Percentiles rank a stretch among this genome's conserved stretches.
Conservation (phyloP, 2,797 vertebrate genomes). For the Otus scops region DNA sequence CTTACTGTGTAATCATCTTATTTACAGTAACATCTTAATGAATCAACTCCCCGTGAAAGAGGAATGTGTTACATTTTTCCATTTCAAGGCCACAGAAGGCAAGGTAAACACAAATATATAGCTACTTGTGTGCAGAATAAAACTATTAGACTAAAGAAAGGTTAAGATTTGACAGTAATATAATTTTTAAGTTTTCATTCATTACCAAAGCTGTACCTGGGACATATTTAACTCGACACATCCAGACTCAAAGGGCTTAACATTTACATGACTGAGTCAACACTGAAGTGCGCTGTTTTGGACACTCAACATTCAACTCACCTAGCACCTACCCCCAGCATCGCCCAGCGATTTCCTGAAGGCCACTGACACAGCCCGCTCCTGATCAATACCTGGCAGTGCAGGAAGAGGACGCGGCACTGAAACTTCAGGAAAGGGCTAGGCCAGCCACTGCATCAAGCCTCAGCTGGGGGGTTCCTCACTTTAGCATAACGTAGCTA, state of each 20-base stretch:
- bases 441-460: not conserved
- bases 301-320: accelerated
- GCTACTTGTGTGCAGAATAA: no score
- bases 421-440: not conserved
- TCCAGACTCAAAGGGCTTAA: not conserved
- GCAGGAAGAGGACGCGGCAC: not conserved
- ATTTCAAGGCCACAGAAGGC: not conserved
- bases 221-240: not conserved
- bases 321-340: not conserved
- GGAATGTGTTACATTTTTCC: not conserved
- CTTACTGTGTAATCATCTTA: not conserved
- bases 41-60: not conserved
- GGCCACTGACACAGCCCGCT: not conserved
- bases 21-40: not conserved
- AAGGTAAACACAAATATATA: not conserved
- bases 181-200: not conserved
- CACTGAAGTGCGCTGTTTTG: accelerated
- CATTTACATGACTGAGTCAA: not conserved
- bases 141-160: not conserved
- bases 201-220: not conserved
- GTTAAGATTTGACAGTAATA: accelerated
- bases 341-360: not conserved
- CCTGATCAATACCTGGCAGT: not conserved
- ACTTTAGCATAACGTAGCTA: accelerated
- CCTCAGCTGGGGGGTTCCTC: not conserved